A percentile compares a stretch with the other conserved stretches of the same genome.
These are phyloP conservation scores for Elgaria multicarinata DNA, from an alignment of 2,113 vertebrate species.

Conservation along the genomic window DNA sequence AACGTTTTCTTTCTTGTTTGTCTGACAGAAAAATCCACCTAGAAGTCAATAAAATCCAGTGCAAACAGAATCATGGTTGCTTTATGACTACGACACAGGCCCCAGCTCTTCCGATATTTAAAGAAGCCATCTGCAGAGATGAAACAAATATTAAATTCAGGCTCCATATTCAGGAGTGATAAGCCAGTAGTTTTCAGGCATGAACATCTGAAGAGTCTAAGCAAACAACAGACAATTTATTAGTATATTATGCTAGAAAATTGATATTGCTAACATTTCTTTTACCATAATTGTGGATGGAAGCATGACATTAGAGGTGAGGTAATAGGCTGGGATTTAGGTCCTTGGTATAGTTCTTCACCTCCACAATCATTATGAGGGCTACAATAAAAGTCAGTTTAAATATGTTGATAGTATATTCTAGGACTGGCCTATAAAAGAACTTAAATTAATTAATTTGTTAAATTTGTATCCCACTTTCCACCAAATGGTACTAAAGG, in stretches of 20 bases:
- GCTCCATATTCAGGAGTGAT: neutral
- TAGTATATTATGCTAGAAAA: neutral
- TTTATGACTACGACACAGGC: slow-evolving; percentile 85
- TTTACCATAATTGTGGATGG: neutral
- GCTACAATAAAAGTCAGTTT: neutral
- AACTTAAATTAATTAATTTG: neutral
- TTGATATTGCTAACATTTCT: neutral
- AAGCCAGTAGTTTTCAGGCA: neutral
- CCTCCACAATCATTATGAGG: neutral
- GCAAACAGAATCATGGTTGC: slow-evolving; percentile 72
- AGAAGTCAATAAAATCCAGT: slow-evolving; percentile 66
- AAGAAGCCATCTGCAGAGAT: slow-evolving; percentile 80
- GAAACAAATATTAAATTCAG: slow-evolving; percentile 39
- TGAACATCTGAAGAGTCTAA: slow-evolving; percentile 10
- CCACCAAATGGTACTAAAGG: too few species aligned
- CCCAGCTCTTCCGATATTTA: slow-evolving; percentile 84
- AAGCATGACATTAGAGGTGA: neutral
- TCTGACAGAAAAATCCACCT: slow-evolving; percentile 75
- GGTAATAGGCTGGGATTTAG: neutral
- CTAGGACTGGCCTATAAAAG: neutral
- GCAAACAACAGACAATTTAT: neutral
- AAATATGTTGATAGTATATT: neutral
- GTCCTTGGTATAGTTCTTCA: neutral
- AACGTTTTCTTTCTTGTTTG: slow-evolving; percentile 50
- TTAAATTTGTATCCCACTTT: too few species aligned